A percentile compares a stretch with the other conserved stretches of the same genome.
These are phyloP conservation scores for Apamea anceps DNA, from an alignment of 2,888 invertebrate species.

Conservation along the genomic window DNA sequence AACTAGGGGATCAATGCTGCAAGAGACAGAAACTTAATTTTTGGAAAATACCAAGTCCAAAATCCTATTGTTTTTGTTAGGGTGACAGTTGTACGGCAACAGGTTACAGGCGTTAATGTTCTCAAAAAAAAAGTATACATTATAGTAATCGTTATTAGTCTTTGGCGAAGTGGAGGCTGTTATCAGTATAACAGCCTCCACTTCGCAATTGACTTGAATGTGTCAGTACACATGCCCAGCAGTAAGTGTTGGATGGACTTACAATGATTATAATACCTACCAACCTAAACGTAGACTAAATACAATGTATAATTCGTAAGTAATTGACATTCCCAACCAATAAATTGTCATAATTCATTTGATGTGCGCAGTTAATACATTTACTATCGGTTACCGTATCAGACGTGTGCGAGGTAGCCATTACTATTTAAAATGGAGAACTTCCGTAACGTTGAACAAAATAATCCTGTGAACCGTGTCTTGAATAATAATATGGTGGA, in stretches of 20 bases:
- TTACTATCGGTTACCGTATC: neutral
- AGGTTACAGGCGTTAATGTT: too few species aligned
- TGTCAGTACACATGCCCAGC: too few species aligned
- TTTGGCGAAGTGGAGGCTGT: too few species aligned
- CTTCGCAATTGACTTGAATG: too few species aligned
- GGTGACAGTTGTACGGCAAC: too few species aligned
- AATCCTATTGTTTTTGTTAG: too few species aligned
- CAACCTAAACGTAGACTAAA: neutral
- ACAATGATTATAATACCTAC: neutral
- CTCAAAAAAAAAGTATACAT: too few species aligned
- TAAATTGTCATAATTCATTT: neutral
- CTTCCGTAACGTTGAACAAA: neutral
- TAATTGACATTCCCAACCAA: neutral
- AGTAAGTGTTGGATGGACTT: neutral
- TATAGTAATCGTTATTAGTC: too few species aligned
- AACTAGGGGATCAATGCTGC: too few species aligned
- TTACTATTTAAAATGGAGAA: neutral
- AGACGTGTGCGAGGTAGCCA: neutral
- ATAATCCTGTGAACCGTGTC: neutral
- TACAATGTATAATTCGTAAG: neutral
- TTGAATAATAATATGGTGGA: constrained; percentile 13
- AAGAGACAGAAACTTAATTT: too few species aligned
- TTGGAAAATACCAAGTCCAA: too few species aligned
- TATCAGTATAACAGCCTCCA: too few species aligned
- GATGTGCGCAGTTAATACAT: neutral